These are phyloP conservation scores for Xiphias gladius DNA, from an alignment of 2,113 vertebrate species.

Conservation along the genomic window DNA sequence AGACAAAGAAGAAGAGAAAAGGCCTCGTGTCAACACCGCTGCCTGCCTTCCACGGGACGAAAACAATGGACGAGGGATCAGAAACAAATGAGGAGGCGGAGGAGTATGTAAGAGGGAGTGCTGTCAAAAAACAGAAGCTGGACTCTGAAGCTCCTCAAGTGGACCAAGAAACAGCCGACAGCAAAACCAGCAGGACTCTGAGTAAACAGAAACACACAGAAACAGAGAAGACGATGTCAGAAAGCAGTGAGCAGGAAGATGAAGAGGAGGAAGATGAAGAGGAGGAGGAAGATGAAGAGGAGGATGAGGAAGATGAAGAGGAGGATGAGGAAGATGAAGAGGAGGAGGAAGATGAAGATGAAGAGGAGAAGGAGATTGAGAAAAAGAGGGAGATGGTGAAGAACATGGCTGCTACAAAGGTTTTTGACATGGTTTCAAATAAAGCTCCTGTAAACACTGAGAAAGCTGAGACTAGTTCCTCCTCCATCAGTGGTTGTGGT, in stretches of 20 bases:
- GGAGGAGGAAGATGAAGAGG: background rate
- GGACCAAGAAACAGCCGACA: background rate
- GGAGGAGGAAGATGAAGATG: fast-evolving
- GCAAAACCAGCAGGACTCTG: conserved; percentile 1
- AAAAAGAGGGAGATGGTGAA: background rate
- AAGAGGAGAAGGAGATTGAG: background rate
- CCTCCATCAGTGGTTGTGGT: too few relatives aligned
- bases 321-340: background rate
- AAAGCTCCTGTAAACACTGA: background rate
- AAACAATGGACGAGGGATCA: conserved; percentile 61
- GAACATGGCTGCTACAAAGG: background rate
- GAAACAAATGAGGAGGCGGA: conserved; percentile 15
- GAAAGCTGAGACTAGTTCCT: conserved; percentile 5
- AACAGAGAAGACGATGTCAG: conserved; percentile 3
- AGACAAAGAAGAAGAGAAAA: conserved; percentile 70
- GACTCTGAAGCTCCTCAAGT: background rate
- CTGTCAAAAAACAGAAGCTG: conserved; percentile 31
- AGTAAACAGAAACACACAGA: background rate
- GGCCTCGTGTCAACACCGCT: conserved; percentile 55
- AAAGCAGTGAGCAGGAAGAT: conserved; percentile 34
- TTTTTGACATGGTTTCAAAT: background rate
- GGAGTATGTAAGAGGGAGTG: background rate
- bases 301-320: background rate
- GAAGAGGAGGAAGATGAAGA: background rate
- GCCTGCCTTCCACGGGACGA: conserved; percentile 88